Conservation (phyloP, 2,888 invertebrate species). For the Drosophila falleni region DNA sequence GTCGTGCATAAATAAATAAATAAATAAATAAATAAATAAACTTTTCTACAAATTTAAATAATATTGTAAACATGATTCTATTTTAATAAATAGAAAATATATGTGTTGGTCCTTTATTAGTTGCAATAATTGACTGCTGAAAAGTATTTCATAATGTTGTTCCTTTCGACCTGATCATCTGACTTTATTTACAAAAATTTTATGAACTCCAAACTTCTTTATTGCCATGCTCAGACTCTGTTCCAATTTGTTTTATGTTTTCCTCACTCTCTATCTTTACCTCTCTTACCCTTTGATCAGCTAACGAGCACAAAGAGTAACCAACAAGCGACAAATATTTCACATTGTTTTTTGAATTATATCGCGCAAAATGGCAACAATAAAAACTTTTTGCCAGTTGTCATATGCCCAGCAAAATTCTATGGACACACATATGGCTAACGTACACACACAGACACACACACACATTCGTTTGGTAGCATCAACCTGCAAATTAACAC, state of each 20-base stretch:
- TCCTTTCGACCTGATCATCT: not conserved
- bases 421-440: constrained; percentile 22
- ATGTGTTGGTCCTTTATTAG: no score
- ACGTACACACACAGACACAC: constrained; percentile 20
- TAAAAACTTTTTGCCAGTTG: constrained; percentile 74
- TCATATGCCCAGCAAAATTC: constrained; percentile 60
- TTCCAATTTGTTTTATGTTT: constrained; percentile 4
- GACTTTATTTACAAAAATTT: not conserved
- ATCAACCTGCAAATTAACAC: constrained; percentile 78
- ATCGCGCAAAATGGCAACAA: constrained; percentile 67
- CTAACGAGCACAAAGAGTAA: constrained; percentile 37
- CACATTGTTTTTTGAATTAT: constrained; percentile 72
- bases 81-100: no score
- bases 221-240: not conserved
- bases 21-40: no score
- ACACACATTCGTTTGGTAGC: constrained; percentile 24
- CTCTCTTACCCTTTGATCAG: not conserved
- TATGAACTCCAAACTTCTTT: not conserved
- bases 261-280: not conserved
- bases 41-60: not conserved
- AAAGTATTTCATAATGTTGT: not conserved
- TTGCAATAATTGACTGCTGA: not conserved
- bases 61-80: no score
- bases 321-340: constrained; percentile 77
- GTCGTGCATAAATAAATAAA: no score